Base-by-base conservation (phyloP, 2,797 vertebrate genomes). In the Halcyon badia region DNA sequence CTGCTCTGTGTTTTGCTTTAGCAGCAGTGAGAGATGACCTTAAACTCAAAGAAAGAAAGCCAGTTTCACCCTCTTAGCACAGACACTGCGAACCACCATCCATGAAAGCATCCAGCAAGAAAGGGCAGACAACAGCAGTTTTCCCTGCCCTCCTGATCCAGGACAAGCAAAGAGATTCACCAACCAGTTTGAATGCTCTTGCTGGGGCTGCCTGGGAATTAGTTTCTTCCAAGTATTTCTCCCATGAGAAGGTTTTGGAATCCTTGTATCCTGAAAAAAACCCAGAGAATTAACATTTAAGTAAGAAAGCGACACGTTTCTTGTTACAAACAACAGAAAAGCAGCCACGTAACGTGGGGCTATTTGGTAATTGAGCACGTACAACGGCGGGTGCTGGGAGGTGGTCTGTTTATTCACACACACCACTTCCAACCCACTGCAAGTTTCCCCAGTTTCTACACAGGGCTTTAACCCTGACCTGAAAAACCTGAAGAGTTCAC, bases 181-280 rank as follows among this genome's bases (percentile, higher is more conserved):
- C 89, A 96, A 99, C 99, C 97, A 98, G 98, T 98, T 99, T 99
- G 95, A 99, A 99, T 39, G 99, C 99, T 90, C 99, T 98, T 72
- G 99, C 98, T 52, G 99, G 99, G 54, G 99, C 99, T 42, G 99
- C 98, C 91, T 99, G 99, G 21, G 99, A 98, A 72, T 98, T 98
- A 2, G 98, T 99, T 97, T 99, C 99, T 89, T 99, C 98, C 96
- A 99, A 97, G 95, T 99, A 99, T 65, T 98, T 99, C 92, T 98
- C 98, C 99, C 99, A 99, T 10, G 98, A 99, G 97, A 99, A 99
- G 88, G 94, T 98, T 97, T 98, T 99, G 48, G 99, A 98, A 60
- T 99, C 98, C 44, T 72, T 90, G 86, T 97, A 92, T 39, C 95
- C 97, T 98, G 94, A 80, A 85, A 90, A 88, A 92, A 57, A 0